A percentile compares a stretch with the other conserved stretches of the same genome.
phyloP scores from a whole-genome alignment of 1,140 invertebrate genomes.

The Pseudomyrmex flavicornis region DNA sequence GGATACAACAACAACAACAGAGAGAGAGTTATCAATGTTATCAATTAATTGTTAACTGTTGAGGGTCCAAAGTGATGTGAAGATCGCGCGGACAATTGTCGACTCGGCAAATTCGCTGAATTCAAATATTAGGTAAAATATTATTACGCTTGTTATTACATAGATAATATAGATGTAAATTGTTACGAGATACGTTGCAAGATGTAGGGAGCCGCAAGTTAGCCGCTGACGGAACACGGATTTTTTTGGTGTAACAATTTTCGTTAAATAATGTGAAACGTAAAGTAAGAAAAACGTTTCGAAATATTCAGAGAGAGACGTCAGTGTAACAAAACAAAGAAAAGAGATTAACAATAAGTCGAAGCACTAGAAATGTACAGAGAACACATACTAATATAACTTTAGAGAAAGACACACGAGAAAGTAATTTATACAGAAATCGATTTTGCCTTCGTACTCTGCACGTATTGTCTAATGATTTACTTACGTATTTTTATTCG shows the following conservation, averaged over 20 bases:
- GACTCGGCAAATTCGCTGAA: not conserved
- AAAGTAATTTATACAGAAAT: constrained; percentile 3
- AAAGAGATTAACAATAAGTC: no score
- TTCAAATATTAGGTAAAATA: not conserved
- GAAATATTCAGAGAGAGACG: no score
- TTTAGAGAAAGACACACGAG: no score
- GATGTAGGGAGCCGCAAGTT: not conserved
- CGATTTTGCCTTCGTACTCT: constrained; percentile 22
- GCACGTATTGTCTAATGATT: constrained; percentile 40
- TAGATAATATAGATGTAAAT: constrained; percentile 6
- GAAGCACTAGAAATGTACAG: no score
- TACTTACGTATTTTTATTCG: constrained; percentile 29
- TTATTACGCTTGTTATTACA: constrained; percentile 42
- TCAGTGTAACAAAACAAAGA: no score
- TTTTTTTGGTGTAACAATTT: no score
- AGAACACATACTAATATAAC: no score
- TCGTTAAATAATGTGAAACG: no score
- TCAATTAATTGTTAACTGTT: not conserved
- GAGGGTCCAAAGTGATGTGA: constrained; percentile 20
- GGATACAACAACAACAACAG: not conserved
- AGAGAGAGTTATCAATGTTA: constrained; percentile 9
- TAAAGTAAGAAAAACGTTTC: no score
- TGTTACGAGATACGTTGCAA: not conserved
- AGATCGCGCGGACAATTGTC: not conserved
- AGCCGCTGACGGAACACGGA: no score